Conservation (phyloP, 2,888 invertebrate genomes). For the Timema podura region DNA sequence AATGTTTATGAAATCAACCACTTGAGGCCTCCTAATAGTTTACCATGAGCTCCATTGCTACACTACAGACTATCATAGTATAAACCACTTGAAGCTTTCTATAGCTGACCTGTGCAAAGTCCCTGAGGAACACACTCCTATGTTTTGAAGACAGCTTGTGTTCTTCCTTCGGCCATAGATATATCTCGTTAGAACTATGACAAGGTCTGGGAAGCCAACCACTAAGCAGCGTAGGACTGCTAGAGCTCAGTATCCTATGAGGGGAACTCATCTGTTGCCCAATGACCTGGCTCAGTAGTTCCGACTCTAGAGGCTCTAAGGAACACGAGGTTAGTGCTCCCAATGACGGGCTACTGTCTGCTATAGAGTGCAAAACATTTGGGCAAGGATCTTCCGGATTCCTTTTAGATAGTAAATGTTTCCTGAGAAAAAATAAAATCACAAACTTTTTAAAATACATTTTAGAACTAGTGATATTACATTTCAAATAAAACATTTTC, state of each 20-base stretch:
- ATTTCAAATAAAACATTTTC: too few relatives aligned
- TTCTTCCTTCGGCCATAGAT: constrained; percentile 42
- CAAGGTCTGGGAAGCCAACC: constrained; percentile 50
- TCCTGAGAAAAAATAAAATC: constrained; percentile 24
- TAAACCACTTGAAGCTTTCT: too few relatives aligned
- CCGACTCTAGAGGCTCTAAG: constrained; percentile 34
- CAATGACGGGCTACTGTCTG: constrained; percentile 31
- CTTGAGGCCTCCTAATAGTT: too few relatives aligned
- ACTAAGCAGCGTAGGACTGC: constrained; percentile 46
- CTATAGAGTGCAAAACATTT: constrained; percentile 39
- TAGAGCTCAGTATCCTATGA: constrained; percentile 46
- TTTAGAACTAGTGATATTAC: background rate
- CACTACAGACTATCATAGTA: too few relatives aligned
- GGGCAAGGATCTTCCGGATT: constrained; percentile 39
- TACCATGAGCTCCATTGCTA: too few relatives aligned
- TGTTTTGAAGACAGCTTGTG: background rate
- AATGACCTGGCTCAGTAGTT: constrained; percentile 43
- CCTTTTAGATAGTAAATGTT: constrained; percentile 33
- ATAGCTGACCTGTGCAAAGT: background rate
- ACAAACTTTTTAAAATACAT: constrained; percentile 18
- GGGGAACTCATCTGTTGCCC: constrained; percentile 46
- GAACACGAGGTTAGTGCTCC: constrained; percentile 24
- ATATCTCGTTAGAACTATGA: constrained; percentile 41
- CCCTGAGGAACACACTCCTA: background rate
- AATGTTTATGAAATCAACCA: too few relatives aligned